A percentile compares a stretch with the other conserved stretches of the same genome.
Conservation (phyloP, 2,113 vertebrate genomes). For the Andinoacara biseriatus region DNA sequence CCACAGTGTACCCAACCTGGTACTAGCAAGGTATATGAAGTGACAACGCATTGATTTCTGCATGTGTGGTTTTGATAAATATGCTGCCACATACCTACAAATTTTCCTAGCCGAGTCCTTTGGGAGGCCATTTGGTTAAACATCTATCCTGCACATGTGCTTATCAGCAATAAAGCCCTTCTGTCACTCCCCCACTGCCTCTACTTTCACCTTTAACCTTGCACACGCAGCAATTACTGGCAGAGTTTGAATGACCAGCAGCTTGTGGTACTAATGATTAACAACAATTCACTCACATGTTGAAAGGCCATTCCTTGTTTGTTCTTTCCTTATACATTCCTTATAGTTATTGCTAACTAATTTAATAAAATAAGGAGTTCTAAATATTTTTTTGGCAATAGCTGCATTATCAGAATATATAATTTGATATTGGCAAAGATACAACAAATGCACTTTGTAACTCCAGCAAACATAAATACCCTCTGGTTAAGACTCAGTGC, state of each 20-base stretch:
- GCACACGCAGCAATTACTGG: neutral
- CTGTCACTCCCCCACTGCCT: neutral
- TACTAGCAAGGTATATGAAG: neutral
- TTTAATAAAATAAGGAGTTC: neutral
- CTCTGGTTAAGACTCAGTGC: neutral
- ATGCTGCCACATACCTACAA: neutral
- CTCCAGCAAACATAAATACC: conserved; percentile 4
- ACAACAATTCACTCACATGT: neutral
- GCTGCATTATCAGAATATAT: neutral
- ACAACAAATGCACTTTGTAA: neutral
- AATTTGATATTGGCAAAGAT: neutral
- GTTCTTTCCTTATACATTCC: too few species aligned
- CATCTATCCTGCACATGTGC: conserved; percentile 4
- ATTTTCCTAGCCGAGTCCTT: neutral
- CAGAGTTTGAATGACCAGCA: neutral
- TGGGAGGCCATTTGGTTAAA: conserved; percentile 20
- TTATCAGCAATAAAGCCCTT: neutral
- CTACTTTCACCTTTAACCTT: neutral
- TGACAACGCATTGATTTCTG: neutral
- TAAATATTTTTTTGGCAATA: neutral
- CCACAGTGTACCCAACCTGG: too few species aligned
- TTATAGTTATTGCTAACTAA: neutral
- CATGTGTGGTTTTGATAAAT: neutral
- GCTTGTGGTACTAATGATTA: conserved; percentile 4
- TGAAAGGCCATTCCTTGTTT: neutral